These are phyloP conservation scores for Carterocephalus palaemon DNA, from an alignment of 2,888 invertebrate species.

Conservation along the genomic window DNA sequence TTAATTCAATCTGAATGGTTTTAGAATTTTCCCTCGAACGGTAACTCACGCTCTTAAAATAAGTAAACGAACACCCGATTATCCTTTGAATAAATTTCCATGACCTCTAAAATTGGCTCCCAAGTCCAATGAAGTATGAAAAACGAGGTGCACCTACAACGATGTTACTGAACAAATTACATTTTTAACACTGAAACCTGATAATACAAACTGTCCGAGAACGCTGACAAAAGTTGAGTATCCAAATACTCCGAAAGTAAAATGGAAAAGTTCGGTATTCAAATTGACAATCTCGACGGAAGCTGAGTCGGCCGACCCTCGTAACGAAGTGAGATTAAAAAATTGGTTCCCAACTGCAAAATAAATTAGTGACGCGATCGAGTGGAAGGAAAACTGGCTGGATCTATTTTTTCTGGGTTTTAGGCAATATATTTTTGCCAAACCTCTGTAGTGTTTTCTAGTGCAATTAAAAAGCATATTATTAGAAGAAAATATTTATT, in stretches of 20 bases:
- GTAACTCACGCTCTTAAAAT: too few species aligned
- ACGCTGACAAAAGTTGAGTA: slow-evolving; percentile 56
- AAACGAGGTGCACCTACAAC: slow-evolving; percentile 12
- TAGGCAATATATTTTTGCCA: slow-evolving; percentile 25
- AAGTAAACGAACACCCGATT: too few species aligned
- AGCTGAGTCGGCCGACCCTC: slow-evolving; percentile 37
- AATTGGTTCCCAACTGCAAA: slow-evolving; percentile 31
- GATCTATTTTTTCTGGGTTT: background rate
- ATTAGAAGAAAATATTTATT: too few species aligned
- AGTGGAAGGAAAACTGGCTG: slow-evolving; percentile 13
- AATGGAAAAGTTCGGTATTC: slow-evolving; percentile 69
- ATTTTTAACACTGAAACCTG: slow-evolving; percentile 47
- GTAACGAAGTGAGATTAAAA: slow-evolving; percentile 49
- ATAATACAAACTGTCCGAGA: slow-evolving; percentile 54
- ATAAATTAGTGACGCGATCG: slow-evolving; percentile 23
- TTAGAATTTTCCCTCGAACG: too few species aligned
- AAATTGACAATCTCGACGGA: slow-evolving; percentile 67
- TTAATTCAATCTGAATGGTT: too few species aligned
- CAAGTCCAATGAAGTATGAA: too few species aligned
- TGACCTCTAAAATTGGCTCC: too few species aligned
- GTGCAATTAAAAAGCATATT: too few species aligned
- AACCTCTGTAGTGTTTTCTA: slow-evolving; percentile 5
- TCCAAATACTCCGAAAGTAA: slow-evolving; percentile 50
- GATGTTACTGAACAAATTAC: slow-evolving; percentile 37
- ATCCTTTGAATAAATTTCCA: too few species aligned